These are phyloP conservation scores for Dromiciops gliroides DNA, from an alignment of 2,113 vertebrate genomes.

Conservation along the genomic window DNA sequence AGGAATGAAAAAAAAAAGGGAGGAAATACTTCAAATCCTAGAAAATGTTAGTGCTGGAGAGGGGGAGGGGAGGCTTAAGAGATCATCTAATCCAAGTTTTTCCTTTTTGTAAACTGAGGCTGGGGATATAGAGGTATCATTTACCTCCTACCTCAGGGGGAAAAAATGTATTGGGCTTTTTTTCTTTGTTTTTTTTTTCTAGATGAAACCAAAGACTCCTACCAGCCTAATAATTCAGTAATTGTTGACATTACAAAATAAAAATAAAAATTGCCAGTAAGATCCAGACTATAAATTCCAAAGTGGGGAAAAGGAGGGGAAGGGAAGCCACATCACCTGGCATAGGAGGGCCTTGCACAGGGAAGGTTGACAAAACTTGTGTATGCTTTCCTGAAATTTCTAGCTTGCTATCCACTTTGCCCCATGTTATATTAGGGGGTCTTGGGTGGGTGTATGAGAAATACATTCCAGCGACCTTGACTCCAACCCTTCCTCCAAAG, in stretches of 20 bases:
- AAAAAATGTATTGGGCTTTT: neutral
- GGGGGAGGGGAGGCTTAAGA: neutral
- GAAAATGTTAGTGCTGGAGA: neutral
- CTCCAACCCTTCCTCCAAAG: neutral
- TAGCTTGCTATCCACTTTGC: neutral
- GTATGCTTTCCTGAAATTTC: neutral
- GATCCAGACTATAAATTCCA: neutral
- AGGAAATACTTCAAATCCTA: neutral
- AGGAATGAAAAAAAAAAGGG: neutral
- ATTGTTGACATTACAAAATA: slow-evolving; percentile 1
- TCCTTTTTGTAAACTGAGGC: neutral
- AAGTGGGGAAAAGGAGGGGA: neutral
- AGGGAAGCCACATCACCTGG: neutral
- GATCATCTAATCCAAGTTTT: neutral
- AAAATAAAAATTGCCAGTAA: neutral
- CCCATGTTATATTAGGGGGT: neutral
- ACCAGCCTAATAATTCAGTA: neutral
- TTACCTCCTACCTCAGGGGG: neutral
- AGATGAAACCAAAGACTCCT: neutral
- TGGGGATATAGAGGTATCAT: neutral
- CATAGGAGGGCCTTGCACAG: neutral
- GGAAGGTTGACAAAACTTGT: neutral
- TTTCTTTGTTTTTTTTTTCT: neutral
- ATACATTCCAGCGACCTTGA: rapidly evolving
- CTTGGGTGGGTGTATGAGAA: neutral